These are phyloP conservation scores for Gallinago nigripennis DNA, from an alignment of 2,797 vertebrate genomes.

Conservation along the genomic window DNA sequence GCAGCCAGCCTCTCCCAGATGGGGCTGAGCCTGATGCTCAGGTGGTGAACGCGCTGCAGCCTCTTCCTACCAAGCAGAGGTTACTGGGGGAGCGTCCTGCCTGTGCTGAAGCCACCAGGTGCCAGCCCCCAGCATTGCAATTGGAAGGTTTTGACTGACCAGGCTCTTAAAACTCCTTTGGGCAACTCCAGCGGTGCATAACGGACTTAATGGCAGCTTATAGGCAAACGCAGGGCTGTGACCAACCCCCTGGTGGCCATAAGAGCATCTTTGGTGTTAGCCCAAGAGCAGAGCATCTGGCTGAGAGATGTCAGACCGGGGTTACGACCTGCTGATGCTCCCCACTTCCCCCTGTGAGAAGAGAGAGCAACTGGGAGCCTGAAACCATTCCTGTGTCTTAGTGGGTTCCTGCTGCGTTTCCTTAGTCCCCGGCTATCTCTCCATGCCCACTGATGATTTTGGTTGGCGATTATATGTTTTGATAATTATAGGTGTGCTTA, in stretches of 20 bases:
- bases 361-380: background rate
- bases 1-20: background rate
- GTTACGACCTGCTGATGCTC: background rate
- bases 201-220: background rate
- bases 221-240: accelerated
- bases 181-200: background rate
- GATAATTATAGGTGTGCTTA: background rate
- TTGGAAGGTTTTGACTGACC: background rate
- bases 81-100: background rate
- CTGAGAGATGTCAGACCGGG: background rate
- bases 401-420: background rate
- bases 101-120: background rate
- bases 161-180: background rate
- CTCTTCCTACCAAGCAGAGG: background rate
- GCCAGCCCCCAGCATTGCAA: no score
- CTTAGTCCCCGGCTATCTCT: background rate
- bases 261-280: background rate
- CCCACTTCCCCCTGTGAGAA: background rate
- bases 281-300: background rate
- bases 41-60: background rate
- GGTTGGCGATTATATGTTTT: background rate
- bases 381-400: background rate
- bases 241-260: background rate
- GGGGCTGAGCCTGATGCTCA: background rate
- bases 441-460: background rate